A percentile compares a stretch with the other conserved stretches of the same genome.
These are phyloP conservation scores for Oncorhynchus tshawytscha DNA, from an alignment of 2,113 vertebrate species.

Conservation along the genomic window DNA sequence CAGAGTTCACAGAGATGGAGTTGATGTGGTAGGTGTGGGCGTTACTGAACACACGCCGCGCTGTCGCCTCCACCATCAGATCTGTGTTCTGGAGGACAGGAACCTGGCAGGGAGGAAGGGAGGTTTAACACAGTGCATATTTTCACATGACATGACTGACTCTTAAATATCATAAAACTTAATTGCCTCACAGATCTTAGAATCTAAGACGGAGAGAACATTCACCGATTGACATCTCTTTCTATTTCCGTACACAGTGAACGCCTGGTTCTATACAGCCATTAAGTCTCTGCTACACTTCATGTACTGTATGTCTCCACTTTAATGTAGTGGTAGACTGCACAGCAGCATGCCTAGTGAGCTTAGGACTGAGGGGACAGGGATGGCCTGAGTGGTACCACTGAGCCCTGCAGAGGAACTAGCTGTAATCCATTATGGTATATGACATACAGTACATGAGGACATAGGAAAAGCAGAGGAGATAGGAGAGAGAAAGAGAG, in stretches of 20 bases:
- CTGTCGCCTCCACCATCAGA: slow-evolving; percentile 94
- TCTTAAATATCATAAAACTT: background rate
- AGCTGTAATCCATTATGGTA: slow-evolving; percentile 39
- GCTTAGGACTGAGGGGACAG: background rate
- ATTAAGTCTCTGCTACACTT: slow-evolving; percentile 8
- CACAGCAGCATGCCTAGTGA: slow-evolving; percentile 36
- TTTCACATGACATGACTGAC: too few species aligned
- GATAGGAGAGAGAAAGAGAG: slow-evolving; percentile 47
- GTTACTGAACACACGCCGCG: slow-evolving; percentile 88
- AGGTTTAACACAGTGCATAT: background rate
- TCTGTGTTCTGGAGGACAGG: slow-evolving; percentile 94
- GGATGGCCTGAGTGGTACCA: slow-evolving; percentile 49
- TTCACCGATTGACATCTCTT: background rate
- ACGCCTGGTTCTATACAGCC: background rate
- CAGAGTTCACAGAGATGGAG: slow-evolving; percentile 96
- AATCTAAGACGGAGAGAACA: background rate
- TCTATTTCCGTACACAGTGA: background rate
- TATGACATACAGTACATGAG: too few species aligned
- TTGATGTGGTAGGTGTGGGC: slow-evolving; percentile 98
- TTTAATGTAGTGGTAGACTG: background rate
- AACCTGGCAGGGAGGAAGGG: slow-evolving; percentile 66
- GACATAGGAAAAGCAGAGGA: slow-evolving; percentile 60
- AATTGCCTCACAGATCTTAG: background rate
- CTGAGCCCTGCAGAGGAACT: slow-evolving; percentile 57
- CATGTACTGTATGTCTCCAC: too few species aligned